Conservation (phyloP, 2,888 invertebrate species). For the Himalopsyche japonica region DNA sequence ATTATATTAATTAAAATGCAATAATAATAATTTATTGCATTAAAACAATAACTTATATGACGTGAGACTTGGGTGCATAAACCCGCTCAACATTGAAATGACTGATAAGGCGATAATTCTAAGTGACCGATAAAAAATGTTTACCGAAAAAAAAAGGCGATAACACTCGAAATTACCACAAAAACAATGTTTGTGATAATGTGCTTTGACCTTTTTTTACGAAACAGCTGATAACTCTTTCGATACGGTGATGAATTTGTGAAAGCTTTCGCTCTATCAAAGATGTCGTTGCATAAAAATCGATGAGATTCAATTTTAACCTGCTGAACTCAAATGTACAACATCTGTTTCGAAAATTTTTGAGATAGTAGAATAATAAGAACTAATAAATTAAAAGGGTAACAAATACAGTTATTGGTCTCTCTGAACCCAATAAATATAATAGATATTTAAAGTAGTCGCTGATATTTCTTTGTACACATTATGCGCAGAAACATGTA, state of each 20-base stretch:
- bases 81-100: slow-evolving; percentile 13
- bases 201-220: background rate
- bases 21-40: background rate
- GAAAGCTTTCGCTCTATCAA: too few relatives aligned
- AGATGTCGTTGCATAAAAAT: too few relatives aligned
- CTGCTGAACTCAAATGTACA: too few relatives aligned
- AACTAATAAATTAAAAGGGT: too few relatives aligned
- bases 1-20: background rate
- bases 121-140: slow-evolving; percentile 13
- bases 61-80: slow-evolving; percentile 1
- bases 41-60: background rate
- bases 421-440: too few relatives aligned
- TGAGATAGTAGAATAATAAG: too few relatives aligned
- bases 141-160: slow-evolving; percentile 6
- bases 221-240: background rate
- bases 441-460: too few relatives aligned
- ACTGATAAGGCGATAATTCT: slow-evolving; percentile 14
- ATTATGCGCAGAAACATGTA: too few relatives aligned
- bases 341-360: too few relatives aligned
- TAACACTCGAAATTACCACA: background rate
- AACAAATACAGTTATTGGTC: too few relatives aligned
- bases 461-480: too few relatives aligned
- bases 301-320: too few relatives aligned
- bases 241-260: background rate
- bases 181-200: background rate